Evolutionary conservation across 2,113 vertebrate species (phyloP).

Genomic region (Erythrocercus mccallii): DNA sequence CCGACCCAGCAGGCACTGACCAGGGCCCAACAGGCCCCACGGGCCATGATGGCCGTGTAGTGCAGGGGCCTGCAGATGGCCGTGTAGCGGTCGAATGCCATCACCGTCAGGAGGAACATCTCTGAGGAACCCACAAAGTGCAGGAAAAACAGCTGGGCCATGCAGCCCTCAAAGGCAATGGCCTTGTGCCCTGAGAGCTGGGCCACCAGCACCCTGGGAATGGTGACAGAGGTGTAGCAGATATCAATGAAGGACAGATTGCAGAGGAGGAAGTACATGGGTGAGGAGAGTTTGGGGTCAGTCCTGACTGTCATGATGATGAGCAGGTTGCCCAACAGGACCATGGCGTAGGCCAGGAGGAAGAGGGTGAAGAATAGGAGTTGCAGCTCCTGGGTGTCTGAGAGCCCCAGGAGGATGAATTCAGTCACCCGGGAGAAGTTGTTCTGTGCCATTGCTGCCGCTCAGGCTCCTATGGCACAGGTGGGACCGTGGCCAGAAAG

Average conservation of each 20-base stretch:
- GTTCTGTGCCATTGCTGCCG: neutral
- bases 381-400: neutral
- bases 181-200: conserved; percentile 34
- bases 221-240: conserved; percentile 51
- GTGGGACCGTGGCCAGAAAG: neutral
- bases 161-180: conserved; percentile 56
- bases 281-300: conserved; percentile 43
- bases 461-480: neutral
- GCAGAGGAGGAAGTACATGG: conserved; percentile 66
- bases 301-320: conserved; percentile 35
- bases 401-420: conserved; percentile 67
- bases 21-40: neutral
- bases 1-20: conserved; percentile 26
- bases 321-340: conserved; percentile 65
- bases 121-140: conserved; percentile 59
- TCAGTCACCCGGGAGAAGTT: conserved; percentile 58
- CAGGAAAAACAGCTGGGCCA: conserved; percentile 66
- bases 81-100: conserved; percentile 22
- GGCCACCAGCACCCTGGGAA: conserved; percentile 58
- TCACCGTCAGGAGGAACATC: conserved; percentile 57
- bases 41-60: conserved; percentile 46
- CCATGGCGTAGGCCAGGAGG: conserved; percentile 26
- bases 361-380: conserved; percentile 44
- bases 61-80: conserved; percentile 58
- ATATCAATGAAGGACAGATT: conserved; percentile 67